phyloP scores from a whole-genome alignment of 2,888 invertebrate genomes.

The Epirrita christyi region DNA sequence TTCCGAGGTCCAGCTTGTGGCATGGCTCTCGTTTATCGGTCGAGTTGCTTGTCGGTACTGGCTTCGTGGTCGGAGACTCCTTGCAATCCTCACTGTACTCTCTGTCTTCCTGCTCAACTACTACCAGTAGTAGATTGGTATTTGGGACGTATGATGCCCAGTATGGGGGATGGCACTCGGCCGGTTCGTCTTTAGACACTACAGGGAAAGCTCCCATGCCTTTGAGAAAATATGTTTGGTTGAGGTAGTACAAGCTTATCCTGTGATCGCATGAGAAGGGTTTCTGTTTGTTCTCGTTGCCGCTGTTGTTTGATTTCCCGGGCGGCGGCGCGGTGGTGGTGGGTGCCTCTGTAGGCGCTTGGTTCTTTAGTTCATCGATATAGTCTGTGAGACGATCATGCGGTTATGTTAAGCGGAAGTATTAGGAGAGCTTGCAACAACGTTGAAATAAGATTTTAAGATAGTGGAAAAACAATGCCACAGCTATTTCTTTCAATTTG shows the following conservation, averaged over 20 bases:
- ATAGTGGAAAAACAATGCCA: no score
- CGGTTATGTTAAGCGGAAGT: slow-evolving; percentile 71
- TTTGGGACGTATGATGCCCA: slow-evolving; percentile 89
- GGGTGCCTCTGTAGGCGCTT: slow-evolving; percentile 53
- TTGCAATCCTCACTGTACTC: slow-evolving; percentile 54
- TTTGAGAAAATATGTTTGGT: slow-evolving; percentile 82
- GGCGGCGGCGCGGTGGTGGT: slow-evolving; percentile 49
- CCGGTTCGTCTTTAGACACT: slow-evolving; percentile 57
- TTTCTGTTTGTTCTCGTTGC: slow-evolving; percentile 70
- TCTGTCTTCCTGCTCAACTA: slow-evolving; percentile 82
- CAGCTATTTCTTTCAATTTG: no score
- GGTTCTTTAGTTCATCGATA: slow-evolving; percentile 48
- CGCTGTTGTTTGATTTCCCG: slow-evolving; percentile 54
- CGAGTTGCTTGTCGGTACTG: slow-evolving; percentile 61
- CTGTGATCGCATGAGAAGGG: slow-evolving; percentile 90
- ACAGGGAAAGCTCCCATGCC: slow-evolving; percentile 60
- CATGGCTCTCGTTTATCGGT: slow-evolving; percentile 86
- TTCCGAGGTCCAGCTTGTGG: slow-evolving; percentile 90
- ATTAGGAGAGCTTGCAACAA: slow-evolving; percentile 52
- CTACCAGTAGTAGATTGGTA: slow-evolving; percentile 91
- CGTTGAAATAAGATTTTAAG: slow-evolving; percentile 19
- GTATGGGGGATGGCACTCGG: slow-evolving; percentile 78
- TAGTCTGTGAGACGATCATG: slow-evolving; percentile 60
- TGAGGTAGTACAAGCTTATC: slow-evolving; percentile 88
- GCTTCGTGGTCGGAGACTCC: slow-evolving; percentile 87